Evolutionary conservation across 2,888 invertebrate species (phyloP).

Genomic region (Lasioglossum malachurum): DNA sequence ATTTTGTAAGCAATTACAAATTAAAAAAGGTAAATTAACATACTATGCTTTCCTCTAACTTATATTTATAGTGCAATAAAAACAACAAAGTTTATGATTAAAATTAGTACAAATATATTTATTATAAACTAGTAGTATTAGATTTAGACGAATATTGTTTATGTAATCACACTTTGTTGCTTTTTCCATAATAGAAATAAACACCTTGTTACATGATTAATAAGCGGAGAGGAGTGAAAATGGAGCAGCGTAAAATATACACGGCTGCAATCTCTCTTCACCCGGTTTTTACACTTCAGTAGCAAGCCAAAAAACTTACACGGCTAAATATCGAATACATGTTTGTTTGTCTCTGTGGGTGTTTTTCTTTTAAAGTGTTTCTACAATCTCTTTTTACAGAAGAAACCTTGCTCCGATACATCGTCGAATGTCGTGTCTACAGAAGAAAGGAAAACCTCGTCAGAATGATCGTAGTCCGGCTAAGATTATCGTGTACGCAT

Average conservation of each 20-base stretch:
- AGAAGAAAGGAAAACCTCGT: constrained; percentile 35
- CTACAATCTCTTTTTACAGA: constrained; percentile 61
- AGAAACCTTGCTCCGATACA: constrained; percentile 45
- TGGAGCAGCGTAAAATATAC: constrained; percentile 60
- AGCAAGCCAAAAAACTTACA: constrained; percentile 57
- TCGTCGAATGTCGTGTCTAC: constrained; percentile 33
- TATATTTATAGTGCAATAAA: constrained; percentile 76
- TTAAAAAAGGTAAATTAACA: constrained; percentile 71
- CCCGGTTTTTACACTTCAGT: constrained; percentile 66
- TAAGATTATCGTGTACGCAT: constrained; percentile 26
- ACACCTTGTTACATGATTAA: constrained; percentile 73
- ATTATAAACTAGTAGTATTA: constrained; percentile 75
- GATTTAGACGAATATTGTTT: constrained; percentile 71
- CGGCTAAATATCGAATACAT: constrained; percentile 50
- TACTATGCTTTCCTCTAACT: constrained; percentile 70
- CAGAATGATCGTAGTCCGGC: constrained; percentile 28
- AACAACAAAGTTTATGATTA: constrained; percentile 78
- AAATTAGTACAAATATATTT: constrained; percentile 80
- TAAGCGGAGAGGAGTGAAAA: constrained; percentile 63
- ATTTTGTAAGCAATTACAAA: constrained; percentile 72
- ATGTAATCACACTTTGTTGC: constrained; percentile 77
- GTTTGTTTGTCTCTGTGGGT: neutral
- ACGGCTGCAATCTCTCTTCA: constrained; percentile 57
- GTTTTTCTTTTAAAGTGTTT: constrained; percentile 47
- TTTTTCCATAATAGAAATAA: constrained; percentile 72